These are phyloP conservation scores for Frieseomelitta varia DNA, from an alignment of 1,140 invertebrate species.

Conservation along the genomic window DNA sequence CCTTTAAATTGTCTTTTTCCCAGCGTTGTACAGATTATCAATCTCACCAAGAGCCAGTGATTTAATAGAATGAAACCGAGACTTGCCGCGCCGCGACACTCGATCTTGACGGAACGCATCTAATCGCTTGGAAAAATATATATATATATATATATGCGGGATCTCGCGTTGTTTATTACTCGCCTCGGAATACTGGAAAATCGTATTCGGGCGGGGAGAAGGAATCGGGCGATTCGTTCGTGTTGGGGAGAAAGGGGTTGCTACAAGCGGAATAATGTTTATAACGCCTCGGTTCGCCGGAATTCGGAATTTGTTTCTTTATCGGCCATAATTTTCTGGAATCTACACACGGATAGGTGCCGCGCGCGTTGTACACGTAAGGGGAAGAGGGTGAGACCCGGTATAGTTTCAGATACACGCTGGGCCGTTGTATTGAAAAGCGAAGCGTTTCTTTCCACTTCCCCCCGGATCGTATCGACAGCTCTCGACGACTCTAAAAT, in stretches of 20 bases:
- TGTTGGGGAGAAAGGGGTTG: constrained; percentile 62
- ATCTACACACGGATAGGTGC: constrained; percentile 77
- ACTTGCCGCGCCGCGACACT: background rate
- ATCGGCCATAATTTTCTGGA: constrained; percentile 81
- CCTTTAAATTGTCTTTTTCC: too few relatives aligned
- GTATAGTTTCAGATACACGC: constrained; percentile 49
- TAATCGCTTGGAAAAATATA: constrained; percentile 71
- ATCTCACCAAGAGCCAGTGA: background rate
- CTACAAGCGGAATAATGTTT: constrained; percentile 77
- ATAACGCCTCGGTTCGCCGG: constrained; percentile 71
- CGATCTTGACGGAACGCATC: constrained; percentile 37
- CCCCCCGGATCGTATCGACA: constrained; percentile 49
- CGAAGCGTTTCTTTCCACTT: constrained; percentile 32
- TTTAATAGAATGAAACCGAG: background rate
- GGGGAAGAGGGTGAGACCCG: constrained; percentile 28
- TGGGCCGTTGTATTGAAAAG: constrained; percentile 70
- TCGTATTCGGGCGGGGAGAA: constrained; percentile 66
- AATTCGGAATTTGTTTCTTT: constrained; percentile 82
- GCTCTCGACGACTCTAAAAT: constrained; percentile 75
- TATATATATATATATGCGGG: constrained; percentile 67
- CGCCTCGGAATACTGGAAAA: constrained; percentile 70
- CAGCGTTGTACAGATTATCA: too few relatives aligned
- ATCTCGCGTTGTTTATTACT: constrained; percentile 73
- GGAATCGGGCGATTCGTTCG: constrained; percentile 54
- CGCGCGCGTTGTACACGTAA: constrained; percentile 49